These are phyloP conservation scores for Pimpla rufipes DNA, from an alignment of 2,888 invertebrate genomes.

Conservation along the genomic window DNA sequence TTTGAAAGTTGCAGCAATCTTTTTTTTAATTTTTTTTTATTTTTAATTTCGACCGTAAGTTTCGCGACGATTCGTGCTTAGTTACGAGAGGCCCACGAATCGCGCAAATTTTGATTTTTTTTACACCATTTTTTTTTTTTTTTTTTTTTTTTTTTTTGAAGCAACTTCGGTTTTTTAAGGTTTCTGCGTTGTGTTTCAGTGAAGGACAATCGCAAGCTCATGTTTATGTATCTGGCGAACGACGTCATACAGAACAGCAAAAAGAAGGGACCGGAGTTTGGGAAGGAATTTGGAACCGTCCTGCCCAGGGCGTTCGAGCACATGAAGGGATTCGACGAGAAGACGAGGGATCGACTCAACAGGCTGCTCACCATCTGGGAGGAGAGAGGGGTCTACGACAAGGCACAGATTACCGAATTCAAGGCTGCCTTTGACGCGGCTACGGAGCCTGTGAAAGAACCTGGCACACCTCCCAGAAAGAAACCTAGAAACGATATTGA, in stretches of 20 bases:
- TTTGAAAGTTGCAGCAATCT: neutral
- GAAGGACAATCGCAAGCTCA: constrained; percentile 94
- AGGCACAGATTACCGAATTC: constrained; percentile 92
- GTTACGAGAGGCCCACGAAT: neutral
- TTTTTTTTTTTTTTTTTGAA: constrained; percentile 12
- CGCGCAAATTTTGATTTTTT: neutral
- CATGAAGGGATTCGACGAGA: constrained; percentile 92
- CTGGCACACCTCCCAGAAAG: constrained; percentile 85
- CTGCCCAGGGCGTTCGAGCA: constrained; percentile 94
- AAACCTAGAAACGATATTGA: constrained; percentile 84
- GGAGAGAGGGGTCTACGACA: constrained; percentile 95
- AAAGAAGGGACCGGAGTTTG: constrained; percentile 98
- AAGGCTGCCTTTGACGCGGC: constrained; percentile 87
- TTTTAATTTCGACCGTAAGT: too few relatives aligned
- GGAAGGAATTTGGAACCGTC: constrained; percentile 93
- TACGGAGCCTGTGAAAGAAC: constrained; percentile 75
- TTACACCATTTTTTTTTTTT: neutral
- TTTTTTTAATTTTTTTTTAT: neutral
- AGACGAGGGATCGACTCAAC: constrained; percentile 92
- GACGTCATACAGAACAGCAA: constrained; percentile 99
- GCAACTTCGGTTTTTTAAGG: neutral
- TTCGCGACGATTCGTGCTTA: neutral
- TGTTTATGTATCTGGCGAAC: constrained; percentile 99
- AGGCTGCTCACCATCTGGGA: constrained; percentile 96
- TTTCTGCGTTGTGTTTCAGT: constrained; percentile 87